phyloP scores from a whole-genome alignment of 1,140 invertebrate genomes.

The Drosophila repleta region DNA sequence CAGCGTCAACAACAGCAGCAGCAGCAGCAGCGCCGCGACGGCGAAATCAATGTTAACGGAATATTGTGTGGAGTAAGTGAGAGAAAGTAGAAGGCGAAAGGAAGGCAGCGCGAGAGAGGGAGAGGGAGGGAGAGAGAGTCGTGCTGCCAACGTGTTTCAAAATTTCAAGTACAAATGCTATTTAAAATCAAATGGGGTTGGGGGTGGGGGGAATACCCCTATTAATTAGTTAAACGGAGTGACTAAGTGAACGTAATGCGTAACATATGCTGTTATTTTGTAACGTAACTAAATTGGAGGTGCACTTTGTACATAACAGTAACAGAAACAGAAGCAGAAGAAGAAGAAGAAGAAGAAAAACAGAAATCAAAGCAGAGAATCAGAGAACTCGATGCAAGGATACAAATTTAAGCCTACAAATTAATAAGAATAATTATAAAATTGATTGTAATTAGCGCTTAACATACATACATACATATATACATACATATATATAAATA shows the following conservation, averaged over 20 bases:
- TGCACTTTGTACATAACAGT: constrained; percentile 33
- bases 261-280: constrained; percentile 13
- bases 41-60: constrained; percentile 6
- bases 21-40: constrained; percentile 17
- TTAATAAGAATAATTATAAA: constrained; percentile 4
- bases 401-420: constrained; percentile 15
- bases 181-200: constrained; percentile 10
- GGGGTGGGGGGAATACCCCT: too few species aligned
- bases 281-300: constrained; percentile 27
- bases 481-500: constrained; percentile 24
- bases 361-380: background rate
- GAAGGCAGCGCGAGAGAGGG: too few species aligned
- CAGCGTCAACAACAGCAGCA: too few species aligned
- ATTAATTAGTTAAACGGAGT: constrained; percentile 23
- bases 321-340: background rate
- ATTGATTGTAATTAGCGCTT: constrained; percentile 19
- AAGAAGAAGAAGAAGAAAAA: background rate
- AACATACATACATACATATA: constrained; percentile 25
- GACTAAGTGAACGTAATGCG: constrained; percentile 8
- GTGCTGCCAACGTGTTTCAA: constrained; percentile 37
- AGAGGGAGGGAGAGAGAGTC: background rate
- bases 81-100: background rate
- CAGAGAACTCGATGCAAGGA: background rate
- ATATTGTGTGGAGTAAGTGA: background rate
- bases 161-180: constrained; percentile 49